Evolutionary conservation across 2,797 vertebrate genomes (phyloP), one percentile per base, ranked within the genome.

Genomic region (Sphaeramia orbicularis): DNA sequence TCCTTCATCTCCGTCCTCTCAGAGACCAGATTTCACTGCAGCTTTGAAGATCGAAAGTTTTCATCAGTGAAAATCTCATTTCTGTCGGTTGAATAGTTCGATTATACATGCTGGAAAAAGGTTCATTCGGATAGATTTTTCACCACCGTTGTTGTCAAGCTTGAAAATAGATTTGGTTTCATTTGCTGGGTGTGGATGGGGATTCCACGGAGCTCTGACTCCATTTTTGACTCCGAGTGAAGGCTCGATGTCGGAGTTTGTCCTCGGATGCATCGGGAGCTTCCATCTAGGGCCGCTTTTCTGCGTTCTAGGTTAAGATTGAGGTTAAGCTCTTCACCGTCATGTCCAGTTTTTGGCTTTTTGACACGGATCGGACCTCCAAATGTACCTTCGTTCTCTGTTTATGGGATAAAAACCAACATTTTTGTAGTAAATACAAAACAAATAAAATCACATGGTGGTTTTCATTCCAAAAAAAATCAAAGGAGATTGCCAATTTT

Each of bases 101-200:
- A 80, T 63, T 71, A 44, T 47, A 60, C 75, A 61, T 61, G 71
- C 76, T 76, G 59, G 14, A 64, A 53, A 65, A n/a, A n/a, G 32
- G 70, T 76, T 78, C 71, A 57, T 79, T 80, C 63, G 37, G 35
- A 61, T 13, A 32, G n/a, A 10, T 19, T 67, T 38, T 55, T 30
- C n/a, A 24, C 12, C 49, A 61, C 56, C 35, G 56, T 19, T 44
- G 43, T 15, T 12, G 57, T 63, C 60, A 44, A 60, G 78, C 52
- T 61, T 41, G 45, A 74, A 81, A 77, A 80, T 66, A 76, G 63
- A 78, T 86, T 84, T 84, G 70, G 78, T 84, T 85, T 78, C 27
- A 53, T 78, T 88, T 67, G 72, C 70, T 72, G 27, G 60, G 54
- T 18, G 71, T 37, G 15, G 48, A 56, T 47, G 32, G 40, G 13